A percentile compares a stretch with the other conserved stretches of the same genome.
Evolutionary conservation across 2,888 invertebrate species (phyloP).

Genomic region (Drosophila recens): DNA sequence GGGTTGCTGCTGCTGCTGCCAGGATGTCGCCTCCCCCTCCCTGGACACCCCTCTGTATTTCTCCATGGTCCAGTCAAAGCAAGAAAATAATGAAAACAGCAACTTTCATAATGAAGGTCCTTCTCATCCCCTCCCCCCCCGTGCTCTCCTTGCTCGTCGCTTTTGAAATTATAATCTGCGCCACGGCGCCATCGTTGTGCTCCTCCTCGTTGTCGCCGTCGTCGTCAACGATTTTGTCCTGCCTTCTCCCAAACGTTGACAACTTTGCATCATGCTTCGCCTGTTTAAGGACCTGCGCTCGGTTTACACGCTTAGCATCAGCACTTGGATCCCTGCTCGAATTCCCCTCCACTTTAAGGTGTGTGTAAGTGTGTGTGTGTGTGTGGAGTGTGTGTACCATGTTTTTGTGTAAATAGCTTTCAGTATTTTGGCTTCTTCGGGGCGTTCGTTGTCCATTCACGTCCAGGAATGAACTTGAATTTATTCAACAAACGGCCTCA

Average conservation of each 20-base stretch:
- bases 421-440: constrained; percentile 53
- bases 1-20: constrained; percentile 47
- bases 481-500: constrained; percentile 70
- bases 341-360: constrained; percentile 28
- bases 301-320: constrained; percentile 66
- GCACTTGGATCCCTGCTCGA: constrained; percentile 46
- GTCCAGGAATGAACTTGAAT: constrained; percentile 43
- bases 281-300: constrained; percentile 72
- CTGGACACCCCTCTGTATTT: constrained; percentile 3
- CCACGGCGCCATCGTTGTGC: constrained; percentile 54
- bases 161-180: constrained; percentile 83
- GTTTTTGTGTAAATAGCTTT: constrained; percentile 66
- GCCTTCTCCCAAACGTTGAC: constrained; percentile 43
- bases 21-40: constrained; percentile 28
- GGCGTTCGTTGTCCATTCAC: constrained; percentile 19
- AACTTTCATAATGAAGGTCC: constrained; percentile 82
- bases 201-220: constrained; percentile 24
- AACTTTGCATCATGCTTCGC: constrained; percentile 51
- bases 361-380: constrained; percentile 4
- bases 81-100: constrained; percentile 83
- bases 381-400: constrained; percentile 25
- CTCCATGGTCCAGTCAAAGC: constrained; percentile 35
- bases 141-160: constrained; percentile 53
- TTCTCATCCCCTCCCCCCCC: constrained; percentile 20
- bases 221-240: constrained; percentile 43